A percentile compares a stretch with the other conserved stretches of the same genome.
Conservation (phyloP, 2,113 vertebrate species). For the Tachysurus vachellii region DNA sequence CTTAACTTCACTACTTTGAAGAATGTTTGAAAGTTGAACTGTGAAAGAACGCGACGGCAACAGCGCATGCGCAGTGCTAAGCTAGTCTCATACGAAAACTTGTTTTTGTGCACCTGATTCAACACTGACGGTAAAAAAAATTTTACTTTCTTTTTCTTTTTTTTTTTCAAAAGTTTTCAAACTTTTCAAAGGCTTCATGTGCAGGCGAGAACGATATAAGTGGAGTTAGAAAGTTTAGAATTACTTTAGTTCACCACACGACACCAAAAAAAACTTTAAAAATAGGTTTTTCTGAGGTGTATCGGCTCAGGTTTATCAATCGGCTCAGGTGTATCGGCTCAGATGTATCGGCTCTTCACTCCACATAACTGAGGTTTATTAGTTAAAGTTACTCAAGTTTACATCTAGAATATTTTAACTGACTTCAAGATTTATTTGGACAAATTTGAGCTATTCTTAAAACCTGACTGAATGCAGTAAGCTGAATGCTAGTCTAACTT, state of each 20-base stretch:
- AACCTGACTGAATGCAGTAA: neutral
- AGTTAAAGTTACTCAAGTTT: too few relatives aligned
- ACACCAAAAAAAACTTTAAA: neutral
- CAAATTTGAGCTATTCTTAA: neutral
- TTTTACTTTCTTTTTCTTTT: neutral
- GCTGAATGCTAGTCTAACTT: neutral
- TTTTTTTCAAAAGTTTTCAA: neutral
- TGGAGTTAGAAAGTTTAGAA: neutral
- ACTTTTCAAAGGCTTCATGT: neutral
- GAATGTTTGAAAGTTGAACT: neutral
- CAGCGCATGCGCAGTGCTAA: constrained; percentile 3
- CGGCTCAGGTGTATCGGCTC: too few relatives aligned
- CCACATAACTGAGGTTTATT: neutral
- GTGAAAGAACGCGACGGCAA: neutral
- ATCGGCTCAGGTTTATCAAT: neutral
- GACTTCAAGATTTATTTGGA: neutral
- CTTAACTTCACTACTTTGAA: neutral
- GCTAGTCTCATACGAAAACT: neutral
- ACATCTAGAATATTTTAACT: neutral
- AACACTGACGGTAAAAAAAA: neutral
- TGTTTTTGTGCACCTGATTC: constrained; percentile 13
- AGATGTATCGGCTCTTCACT: neutral
- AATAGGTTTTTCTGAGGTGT: neutral
- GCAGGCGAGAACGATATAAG: accelerated
- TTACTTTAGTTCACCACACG: neutral